phyloP scores from a whole-genome alignment of 2,888 invertebrate species.

The Hyppa rectilinea region DNA sequence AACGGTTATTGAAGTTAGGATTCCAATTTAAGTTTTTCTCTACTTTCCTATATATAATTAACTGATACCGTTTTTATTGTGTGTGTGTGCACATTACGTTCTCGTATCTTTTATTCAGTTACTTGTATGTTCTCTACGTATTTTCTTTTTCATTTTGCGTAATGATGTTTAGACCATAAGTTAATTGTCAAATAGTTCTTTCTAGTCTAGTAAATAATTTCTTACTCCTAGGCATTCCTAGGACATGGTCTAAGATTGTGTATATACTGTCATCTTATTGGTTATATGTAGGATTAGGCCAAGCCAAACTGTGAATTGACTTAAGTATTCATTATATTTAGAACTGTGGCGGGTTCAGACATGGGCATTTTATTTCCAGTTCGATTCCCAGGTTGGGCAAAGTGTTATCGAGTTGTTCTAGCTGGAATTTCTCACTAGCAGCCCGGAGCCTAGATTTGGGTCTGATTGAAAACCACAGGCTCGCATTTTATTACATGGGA shows the following conservation, averaged over 20 bases:
- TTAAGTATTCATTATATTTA: constrained; percentile 59
- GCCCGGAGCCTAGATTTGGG: neutral
- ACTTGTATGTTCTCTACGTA: neutral
- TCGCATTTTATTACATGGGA: neutral
- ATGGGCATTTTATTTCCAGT: neutral
- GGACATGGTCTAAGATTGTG: constrained; percentile 72
- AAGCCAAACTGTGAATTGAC: constrained; percentile 83
- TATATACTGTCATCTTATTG: constrained; percentile 69
- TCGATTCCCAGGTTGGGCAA: neutral
- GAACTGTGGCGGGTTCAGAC: constrained; percentile 52
- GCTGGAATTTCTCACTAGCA: neutral
- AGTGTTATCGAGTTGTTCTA: neutral
- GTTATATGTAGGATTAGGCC: constrained; percentile 75
- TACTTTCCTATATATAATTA: constrained; percentile 14
- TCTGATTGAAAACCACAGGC: neutral
- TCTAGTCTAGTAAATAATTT: constrained; percentile 69
- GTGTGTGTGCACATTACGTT: neutral
- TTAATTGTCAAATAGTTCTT: constrained; percentile 64
- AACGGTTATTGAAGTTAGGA: neutral
- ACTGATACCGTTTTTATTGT: neutral
- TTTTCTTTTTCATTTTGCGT: constrained; percentile 16
- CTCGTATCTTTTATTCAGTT: neutral
- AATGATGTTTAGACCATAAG: constrained; percentile 53
- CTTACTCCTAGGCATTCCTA: constrained; percentile 72
- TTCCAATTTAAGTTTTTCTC: constrained; percentile 1